Evolutionary conservation across 2,797 vertebrate species (phyloP), one percentile per base, ranked within the genome.

Genomic region (Cossypha caffra): DNA sequence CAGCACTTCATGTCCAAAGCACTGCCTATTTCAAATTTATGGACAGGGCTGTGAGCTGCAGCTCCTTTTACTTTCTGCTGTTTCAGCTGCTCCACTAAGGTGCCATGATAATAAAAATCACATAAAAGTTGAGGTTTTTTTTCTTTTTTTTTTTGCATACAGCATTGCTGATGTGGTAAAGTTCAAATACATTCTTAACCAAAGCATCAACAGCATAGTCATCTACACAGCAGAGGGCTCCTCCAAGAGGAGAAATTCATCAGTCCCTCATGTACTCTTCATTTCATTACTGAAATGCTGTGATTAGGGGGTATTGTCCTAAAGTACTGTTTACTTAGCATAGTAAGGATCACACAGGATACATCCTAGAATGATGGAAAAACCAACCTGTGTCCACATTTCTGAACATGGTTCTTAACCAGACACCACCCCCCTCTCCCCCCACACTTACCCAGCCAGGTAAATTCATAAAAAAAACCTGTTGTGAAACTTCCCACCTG

Each of bases 181-280:
- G 52, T 77, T 80, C 75, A 88, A 83, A 87, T 14, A 48, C 40
- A 66, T 50, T 66, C 72, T 86, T 86, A 80, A 80, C 37, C 35
- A 25, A 12, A 21, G 5, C n/a, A 64, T 38, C 67, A 63, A 74
- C 24, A 79, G 35, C n/a, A 59, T 7, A 86, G 48, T 57, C 38
- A 57, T 16, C 52, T 68, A 33, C 10, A 37, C 8, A 86, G 69
- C 3, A 20, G 19, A 90, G 37, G 50, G 35, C 11, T 86, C 50
- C 71, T 94, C 20, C 50, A 80, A 48, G 25, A 77, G 23, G 23
- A 85, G 23, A 33, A 90, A 81, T 47, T 62, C 11, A 63, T 40
- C 31, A 57, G 38, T 17, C 26, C 55, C 2, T 58, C 38, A n/a
- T 5, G 13, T 24, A n/a, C 12, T 38, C 16, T 48, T 38, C 5